phyloP scores from a whole-genome alignment of 2,888 invertebrate species.

The Epinotia brunnichana region DNA sequence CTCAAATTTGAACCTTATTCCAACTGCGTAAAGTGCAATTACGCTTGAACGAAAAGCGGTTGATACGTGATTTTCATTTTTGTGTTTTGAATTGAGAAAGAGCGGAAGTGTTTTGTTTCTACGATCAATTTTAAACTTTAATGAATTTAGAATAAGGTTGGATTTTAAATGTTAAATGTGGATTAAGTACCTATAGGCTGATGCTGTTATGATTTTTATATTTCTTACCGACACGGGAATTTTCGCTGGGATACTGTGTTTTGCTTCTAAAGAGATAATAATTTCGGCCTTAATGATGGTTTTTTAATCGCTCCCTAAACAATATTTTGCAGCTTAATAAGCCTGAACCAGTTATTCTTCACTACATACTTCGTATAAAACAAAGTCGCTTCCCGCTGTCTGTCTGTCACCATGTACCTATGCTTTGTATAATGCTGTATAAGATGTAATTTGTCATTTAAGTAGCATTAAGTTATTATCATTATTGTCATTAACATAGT shows the following conservation, averaged over 20 bases:
- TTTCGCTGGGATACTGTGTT: constrained; percentile 58
- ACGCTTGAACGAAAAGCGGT: not conserved
- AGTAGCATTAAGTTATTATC: too few species aligned
- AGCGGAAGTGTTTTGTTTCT: constrained; percentile 42
- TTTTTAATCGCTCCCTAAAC: constrained; percentile 53
- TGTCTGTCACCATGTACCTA: too few species aligned
- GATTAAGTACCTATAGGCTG: constrained; percentile 61
- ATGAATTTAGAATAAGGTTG: constrained; percentile 45
- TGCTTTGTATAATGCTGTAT: too few species aligned
- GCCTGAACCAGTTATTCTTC: too few species aligned
- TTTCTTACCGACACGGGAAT: constrained; percentile 71
- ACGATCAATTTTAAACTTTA: constrained; percentile 52
- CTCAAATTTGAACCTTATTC: constrained; percentile 25
- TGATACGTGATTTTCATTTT: constrained; percentile 12
- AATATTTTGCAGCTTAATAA: not conserved
- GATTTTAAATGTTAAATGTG: constrained; percentile 48
- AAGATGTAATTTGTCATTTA: too few species aligned
- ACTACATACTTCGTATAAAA: too few species aligned
- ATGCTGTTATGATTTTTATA: constrained; percentile 69
- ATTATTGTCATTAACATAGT: too few species aligned
- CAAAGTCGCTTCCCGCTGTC: too few species aligned
- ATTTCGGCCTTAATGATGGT: constrained; percentile 52
- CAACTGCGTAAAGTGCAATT: not conserved
- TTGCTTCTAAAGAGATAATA: constrained; percentile 47
- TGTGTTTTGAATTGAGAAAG: constrained; percentile 51